Percentiles rank a stretch among this genome's conserved stretches.
phyloP scores from a whole-genome alignment of 2,888 invertebrate genomes.

The Standfussiana lucernea region DNA sequence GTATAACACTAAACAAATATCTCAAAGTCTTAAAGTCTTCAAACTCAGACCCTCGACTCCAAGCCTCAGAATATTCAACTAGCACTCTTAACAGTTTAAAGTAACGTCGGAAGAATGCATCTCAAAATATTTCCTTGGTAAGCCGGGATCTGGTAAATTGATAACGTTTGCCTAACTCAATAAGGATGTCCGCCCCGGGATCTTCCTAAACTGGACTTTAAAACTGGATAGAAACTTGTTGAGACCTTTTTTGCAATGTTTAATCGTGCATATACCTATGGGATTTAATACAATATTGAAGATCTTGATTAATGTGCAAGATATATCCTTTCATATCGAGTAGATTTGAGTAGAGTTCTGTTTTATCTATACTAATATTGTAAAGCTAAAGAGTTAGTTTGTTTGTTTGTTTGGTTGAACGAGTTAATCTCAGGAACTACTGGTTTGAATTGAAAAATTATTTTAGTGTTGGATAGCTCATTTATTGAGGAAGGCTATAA shows the following conservation, averaged over 20 bases:
- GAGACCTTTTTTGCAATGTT: neutral
- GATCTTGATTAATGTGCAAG: neutral
- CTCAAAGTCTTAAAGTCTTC: constrained; percentile 4
- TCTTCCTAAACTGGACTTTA: constrained; percentile 11
- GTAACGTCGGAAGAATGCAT: constrained; percentile 14
- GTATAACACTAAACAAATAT: neutral
- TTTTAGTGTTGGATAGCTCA: too few species aligned
- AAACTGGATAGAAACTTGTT: neutral
- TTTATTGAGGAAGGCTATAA: too few species aligned
- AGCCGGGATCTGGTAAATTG: constrained; percentile 26
- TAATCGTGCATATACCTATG: neutral
- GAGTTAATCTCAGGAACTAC: too few species aligned
- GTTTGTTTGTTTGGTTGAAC: too few species aligned
- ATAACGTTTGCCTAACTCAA: constrained; percentile 45
- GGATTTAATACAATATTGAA: neutral
- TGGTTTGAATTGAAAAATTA: too few species aligned
- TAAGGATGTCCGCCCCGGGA: constrained; percentile 13
- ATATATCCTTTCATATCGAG: neutral
- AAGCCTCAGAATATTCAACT: constrained; percentile 10
- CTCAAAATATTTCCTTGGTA: constrained; percentile 10
- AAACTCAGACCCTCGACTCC: neutral
- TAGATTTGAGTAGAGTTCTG: neutral
- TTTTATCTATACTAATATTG: too few species aligned
- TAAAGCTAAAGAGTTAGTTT: too few species aligned
- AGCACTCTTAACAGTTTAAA: constrained; percentile 31